These are phyloP conservation scores for Drosophila incognita DNA, from an alignment of 2,888 invertebrate genomes.

Conservation along the genomic window DNA sequence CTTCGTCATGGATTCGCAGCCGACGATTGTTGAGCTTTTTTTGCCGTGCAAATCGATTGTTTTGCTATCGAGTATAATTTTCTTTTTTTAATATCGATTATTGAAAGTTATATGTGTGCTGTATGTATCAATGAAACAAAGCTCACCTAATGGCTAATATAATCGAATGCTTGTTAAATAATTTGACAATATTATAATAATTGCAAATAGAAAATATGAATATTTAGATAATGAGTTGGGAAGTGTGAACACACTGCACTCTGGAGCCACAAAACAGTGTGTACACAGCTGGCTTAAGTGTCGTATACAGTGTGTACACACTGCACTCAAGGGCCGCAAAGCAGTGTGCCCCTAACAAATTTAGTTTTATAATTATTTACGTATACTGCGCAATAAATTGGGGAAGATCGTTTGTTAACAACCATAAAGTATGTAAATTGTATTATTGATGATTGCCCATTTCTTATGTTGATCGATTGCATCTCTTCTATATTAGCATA, in stretches of 20 bases:
- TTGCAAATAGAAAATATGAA: slow-evolving; percentile 18
- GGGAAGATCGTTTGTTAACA: slow-evolving; percentile 15
- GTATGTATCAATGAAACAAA: not conserved
- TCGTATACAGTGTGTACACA: slow-evolving; percentile 37
- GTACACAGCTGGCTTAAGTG: slow-evolving; percentile 29
- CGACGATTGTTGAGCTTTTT: slow-evolving; percentile 28
- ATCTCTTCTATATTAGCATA: not conserved
- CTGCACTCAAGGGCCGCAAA: not conserved
- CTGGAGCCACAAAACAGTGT: not conserved
- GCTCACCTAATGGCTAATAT: not conserved
- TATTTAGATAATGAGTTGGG: slow-evolving; percentile 30
- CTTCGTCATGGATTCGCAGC: slow-evolving; percentile 1
- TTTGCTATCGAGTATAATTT: slow-evolving; percentile 29
- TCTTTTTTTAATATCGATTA: slow-evolving; percentile 6
- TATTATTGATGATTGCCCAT: not conserved
- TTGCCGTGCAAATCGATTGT: slow-evolving; percentile 21
- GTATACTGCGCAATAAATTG: slow-evolving; percentile 60
- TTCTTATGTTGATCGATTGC: not conserved
- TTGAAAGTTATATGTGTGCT: not conserved
- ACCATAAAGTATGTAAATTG: slow-evolving; percentile 19
- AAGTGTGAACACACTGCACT: slow-evolving; percentile 21
- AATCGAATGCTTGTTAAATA: not conserved
- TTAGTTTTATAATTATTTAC: slow-evolving; percentile 27
- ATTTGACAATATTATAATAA: slow-evolving; percentile 1
- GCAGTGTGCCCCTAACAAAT: slow-evolving; percentile 28